Conservation (phyloP, 2,888 invertebrate species). For the Escarpia spicata region DNA sequence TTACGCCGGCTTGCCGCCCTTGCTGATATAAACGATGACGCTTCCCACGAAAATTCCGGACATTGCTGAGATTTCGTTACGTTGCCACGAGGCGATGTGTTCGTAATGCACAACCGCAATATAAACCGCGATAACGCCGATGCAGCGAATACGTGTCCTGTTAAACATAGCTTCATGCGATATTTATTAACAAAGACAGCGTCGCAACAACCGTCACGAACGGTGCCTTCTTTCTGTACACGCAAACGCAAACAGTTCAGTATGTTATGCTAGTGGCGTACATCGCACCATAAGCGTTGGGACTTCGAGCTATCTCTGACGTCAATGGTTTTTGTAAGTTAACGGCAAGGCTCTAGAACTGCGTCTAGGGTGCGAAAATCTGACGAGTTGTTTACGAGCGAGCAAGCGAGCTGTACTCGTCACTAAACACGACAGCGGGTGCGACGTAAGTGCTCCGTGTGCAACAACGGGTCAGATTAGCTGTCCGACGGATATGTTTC, state of each 20-base stretch:
- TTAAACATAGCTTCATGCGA: not conserved
- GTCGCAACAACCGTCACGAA: not conserved
- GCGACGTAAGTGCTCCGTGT: not conserved
- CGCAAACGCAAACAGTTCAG: not conserved
- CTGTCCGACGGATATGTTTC: not conserved
- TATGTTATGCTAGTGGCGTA: not conserved
- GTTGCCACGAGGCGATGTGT: not conserved
- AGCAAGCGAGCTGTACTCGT: not conserved
- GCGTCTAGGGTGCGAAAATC: not conserved
- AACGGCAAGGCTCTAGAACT: not conserved
- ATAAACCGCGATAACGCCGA: not conserved
- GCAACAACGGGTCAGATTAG: not conserved
- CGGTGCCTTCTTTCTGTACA: not conserved
- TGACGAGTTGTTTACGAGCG: not conserved
- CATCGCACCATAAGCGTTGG: not conserved
- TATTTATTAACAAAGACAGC: not conserved
- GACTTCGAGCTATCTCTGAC: not conserved
- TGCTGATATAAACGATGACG: not conserved
- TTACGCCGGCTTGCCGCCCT: not conserved
- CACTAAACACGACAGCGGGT: not conserved
- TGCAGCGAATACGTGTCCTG: not conserved
- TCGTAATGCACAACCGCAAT: not conserved
- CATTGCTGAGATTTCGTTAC: not conserved
- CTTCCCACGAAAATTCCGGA: not conserved
- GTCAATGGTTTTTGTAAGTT: not conserved